These are phyloP conservation scores for Disparrhopalites patrizii DNA, from an alignment of 2,888 invertebrate genomes.

Conservation along the genomic window DNA sequence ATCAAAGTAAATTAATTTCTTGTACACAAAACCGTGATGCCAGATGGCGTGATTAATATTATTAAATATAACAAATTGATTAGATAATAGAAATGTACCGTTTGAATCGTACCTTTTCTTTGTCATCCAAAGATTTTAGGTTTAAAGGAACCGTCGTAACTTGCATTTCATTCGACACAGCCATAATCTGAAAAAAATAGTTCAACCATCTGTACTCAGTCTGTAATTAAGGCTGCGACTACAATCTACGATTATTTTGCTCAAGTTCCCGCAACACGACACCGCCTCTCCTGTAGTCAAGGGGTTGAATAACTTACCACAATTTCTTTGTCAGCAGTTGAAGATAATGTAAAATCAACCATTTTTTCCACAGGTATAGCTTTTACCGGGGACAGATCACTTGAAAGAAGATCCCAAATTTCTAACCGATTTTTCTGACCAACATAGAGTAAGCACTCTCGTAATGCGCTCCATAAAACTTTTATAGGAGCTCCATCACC, in stretches of 20 bases:
- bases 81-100: constrained; percentile 28
- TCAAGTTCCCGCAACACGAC: background rate
- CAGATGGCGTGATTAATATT: no score
- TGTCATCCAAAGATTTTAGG: constrained; percentile 24
- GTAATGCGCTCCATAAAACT: constrained; percentile 37
- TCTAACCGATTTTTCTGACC: constrained; percentile 34
- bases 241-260: background rate
- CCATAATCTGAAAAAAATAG: constrained; percentile 10
- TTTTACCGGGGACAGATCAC: constrained; percentile 42
- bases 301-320: constrained; percentile 19
- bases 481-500: constrained; percentile 30
- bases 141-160: constrained; percentile 15
- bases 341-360: constrained; percentile 34
- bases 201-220: no score
- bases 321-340: constrained; percentile 18
- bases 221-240: background rate
- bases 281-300: background rate
- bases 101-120: constrained; percentile 26
- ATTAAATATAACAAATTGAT: background rate
- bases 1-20: no score
- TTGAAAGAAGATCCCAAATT: constrained; percentile 39
- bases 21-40: no score
- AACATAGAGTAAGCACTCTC: constrained; percentile 39
- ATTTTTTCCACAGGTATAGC: constrained; percentile 33
- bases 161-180: constrained; percentile 11